These are phyloP conservation scores for Amia ocellicauda DNA, from an alignment of 2,113 vertebrate species.

Conservation along the genomic window DNA sequence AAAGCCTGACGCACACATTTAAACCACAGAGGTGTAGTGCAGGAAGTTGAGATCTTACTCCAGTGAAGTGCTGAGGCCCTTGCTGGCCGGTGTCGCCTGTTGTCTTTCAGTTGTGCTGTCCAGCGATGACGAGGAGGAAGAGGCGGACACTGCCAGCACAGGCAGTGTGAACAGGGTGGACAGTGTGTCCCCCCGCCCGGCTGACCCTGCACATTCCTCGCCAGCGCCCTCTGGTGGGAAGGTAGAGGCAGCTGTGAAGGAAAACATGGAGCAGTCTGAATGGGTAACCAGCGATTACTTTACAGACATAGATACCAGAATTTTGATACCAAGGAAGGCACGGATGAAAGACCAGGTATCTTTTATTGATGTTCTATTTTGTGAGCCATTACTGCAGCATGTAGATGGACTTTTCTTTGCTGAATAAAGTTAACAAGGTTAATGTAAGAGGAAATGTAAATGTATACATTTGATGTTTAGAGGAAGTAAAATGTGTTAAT, in stretches of 20 bases:
- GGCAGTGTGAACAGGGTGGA: constrained; percentile 77
- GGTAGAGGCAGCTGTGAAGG: constrained; percentile 87
- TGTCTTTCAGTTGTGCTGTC: constrained; percentile 82
- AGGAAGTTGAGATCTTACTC: too few species aligned
- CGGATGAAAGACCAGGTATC: constrained; percentile 91
- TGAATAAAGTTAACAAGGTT: not conserved
- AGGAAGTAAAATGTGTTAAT: too few species aligned
- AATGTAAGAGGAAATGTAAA: not conserved
- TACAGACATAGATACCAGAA: constrained; percentile 68
- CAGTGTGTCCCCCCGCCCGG: constrained; percentile 81
- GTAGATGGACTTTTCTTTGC: too few species aligned
- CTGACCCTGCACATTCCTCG: constrained; percentile 87
- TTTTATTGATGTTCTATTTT: not conserved
- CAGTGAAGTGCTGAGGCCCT: not conserved
- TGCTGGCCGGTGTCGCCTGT: not conserved
- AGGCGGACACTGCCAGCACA: constrained; percentile 76
- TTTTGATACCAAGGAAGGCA: constrained; percentile 74
- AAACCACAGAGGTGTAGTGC: too few species aligned
- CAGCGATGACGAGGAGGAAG: constrained; percentile 73
- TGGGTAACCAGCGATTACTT: constrained; percentile 63
- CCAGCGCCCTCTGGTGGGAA: constrained; percentile 81
- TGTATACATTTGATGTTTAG: not conserved
- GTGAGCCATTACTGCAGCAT: not conserved
- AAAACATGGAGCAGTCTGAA: constrained; percentile 65
- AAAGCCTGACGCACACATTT: too few species aligned